Evolutionary conservation across 2,888 invertebrate species (phyloP).

Genomic region (Tipula vernalis): DNA sequence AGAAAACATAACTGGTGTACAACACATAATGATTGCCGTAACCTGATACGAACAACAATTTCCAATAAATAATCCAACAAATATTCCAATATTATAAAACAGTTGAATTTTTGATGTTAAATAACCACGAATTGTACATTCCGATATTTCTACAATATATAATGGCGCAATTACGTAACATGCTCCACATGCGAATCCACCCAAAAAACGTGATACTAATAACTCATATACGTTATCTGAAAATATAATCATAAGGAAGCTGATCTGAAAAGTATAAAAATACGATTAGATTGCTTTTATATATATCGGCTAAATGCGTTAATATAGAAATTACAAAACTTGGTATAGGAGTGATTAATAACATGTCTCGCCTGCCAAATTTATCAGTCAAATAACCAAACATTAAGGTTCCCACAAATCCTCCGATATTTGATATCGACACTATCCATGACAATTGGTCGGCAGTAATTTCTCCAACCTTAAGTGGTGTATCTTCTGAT

Average conservation of each 20-base stretch:
- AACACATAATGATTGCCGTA: background rate
- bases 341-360: conserved; percentile 27
- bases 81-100: background rate
- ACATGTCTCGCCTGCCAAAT: conserved; percentile 26
- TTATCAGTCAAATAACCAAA: conserved; percentile 25
- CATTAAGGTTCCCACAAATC: conserved; percentile 25
- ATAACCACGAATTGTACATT: background rate
- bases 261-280: background rate
- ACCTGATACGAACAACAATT: background rate
- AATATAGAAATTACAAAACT: conserved; percentile 23
- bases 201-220: background rate
- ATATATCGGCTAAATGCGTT: too few relatives aligned
- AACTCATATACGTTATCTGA: background rate
- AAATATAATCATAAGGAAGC: background rate
- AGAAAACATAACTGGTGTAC: background rate
- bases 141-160: background rate
- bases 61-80: background rate
- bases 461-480: conserved; percentile 19
- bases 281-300: too few relatives aligned
- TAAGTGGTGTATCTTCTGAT: conserved; percentile 17
- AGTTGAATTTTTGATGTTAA: background rate
- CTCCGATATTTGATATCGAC: conserved; percentile 26
- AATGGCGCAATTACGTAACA: background rate
- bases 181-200: background rate
- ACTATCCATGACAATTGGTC: conserved; percentile 32